Conservation (phyloP, 2,797 vertebrate species). For the Acipenser transmontanus region DNA sequence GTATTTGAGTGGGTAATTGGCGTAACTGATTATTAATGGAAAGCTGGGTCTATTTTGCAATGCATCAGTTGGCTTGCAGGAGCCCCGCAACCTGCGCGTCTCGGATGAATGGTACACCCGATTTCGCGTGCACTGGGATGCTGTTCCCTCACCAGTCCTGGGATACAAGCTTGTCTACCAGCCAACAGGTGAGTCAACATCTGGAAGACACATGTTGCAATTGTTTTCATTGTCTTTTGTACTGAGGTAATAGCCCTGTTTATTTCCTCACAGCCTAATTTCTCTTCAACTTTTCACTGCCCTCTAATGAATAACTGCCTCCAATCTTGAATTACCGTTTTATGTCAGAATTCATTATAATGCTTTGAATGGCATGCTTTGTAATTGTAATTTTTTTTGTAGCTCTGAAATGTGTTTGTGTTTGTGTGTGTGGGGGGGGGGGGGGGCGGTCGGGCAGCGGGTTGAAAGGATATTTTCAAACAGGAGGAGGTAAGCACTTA, state of each 20-base stretch:
- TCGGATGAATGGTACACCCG: constrained; percentile 96
- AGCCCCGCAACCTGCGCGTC: constrained; percentile 83
- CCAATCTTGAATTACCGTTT: too few relatives aligned
- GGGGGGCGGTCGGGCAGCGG: neutral
- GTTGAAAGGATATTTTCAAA: too few relatives aligned
- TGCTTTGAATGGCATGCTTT: too few relatives aligned
- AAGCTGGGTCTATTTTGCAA: constrained; percentile 18
- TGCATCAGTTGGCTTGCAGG: constrained; percentile 73
- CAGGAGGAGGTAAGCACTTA: too few relatives aligned
- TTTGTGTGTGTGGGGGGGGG: neutral
- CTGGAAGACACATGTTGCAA: neutral
- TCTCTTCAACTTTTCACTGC: too few relatives aligned
- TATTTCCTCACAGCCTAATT: too few relatives aligned
- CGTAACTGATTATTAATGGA: constrained; percentile 17
- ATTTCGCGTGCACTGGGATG: constrained; percentile 92
- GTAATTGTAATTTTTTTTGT: neutral
- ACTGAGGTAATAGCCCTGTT: too few relatives aligned
- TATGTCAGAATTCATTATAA: too few relatives aligned
- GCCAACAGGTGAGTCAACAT: constrained; percentile 68
- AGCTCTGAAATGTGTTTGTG: neutral
- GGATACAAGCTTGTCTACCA: constrained; percentile 89
- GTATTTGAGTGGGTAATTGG: constrained; percentile 12
- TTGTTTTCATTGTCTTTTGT: too few relatives aligned
- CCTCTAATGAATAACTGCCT: too few relatives aligned
- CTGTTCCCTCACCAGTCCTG: constrained; percentile 76